phyloP scores from a whole-genome alignment of 1,140 invertebrate species.

The Phthorimaea operculella region DNA sequence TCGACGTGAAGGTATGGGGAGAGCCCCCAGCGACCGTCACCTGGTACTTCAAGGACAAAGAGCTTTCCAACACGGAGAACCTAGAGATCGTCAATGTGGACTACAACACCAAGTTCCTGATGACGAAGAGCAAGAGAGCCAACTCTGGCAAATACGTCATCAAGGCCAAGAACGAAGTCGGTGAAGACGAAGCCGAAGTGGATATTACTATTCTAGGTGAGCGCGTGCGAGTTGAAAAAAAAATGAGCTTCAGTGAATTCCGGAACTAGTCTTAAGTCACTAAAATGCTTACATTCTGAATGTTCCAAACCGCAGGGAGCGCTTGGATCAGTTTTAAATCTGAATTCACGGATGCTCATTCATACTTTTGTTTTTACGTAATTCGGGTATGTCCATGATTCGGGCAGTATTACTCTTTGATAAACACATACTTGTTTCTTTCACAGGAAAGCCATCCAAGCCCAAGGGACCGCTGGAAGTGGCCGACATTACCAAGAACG shows the following conservation, averaged over 20 bases:
- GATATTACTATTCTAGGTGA: constrained; percentile 85
- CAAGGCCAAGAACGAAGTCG: constrained; percentile 92
- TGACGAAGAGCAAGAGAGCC: constrained; percentile 81
- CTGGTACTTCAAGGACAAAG: constrained; percentile 87
- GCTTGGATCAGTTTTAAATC: too few species aligned
- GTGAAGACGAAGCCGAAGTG: constrained; percentile 93
- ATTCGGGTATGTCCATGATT: too few species aligned
- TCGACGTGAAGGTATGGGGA: constrained; percentile 93
- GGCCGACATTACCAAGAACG: constrained; percentile 91
- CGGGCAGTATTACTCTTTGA: too few species aligned
- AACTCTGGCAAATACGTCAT: constrained; percentile 94
- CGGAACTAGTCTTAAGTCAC: too few species aligned
- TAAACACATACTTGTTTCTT: background rate
- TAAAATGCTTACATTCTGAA: too few species aligned
- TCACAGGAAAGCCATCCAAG: constrained; percentile 75
- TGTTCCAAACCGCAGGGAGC: too few species aligned
- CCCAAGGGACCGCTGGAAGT: constrained; percentile 91
- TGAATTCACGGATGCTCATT: too few species aligned
- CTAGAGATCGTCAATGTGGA: constrained; percentile 86
- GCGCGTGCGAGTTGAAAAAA: too few species aligned
- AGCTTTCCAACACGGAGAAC: constrained; percentile 74
- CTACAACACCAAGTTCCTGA: constrained; percentile 91
- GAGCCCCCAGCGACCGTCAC: constrained; percentile 93
- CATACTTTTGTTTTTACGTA: too few species aligned
- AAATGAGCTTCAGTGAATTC: too few species aligned